A percentile compares a stretch with the other conserved stretches of the same genome.
phyloP scores from a whole-genome alignment of 2,797 vertebrate genomes.

The Aratinga solstitialis region DNA sequence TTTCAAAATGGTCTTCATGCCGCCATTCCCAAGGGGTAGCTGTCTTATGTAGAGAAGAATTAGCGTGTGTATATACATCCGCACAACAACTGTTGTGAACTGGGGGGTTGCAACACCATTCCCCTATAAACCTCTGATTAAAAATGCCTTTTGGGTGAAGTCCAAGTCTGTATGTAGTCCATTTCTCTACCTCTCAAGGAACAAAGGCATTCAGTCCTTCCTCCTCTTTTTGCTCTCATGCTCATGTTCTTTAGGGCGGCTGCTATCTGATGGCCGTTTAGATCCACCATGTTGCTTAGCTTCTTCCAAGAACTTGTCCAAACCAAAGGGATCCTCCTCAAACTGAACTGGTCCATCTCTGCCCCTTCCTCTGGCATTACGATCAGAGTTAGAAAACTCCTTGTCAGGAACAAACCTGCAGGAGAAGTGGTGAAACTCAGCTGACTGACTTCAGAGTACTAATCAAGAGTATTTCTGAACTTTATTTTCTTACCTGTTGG shows the following conservation, averaged over 20 bases:
- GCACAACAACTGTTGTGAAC: not conserved
- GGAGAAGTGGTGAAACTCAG: not conserved
- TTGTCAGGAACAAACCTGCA: conserved; percentile 90
- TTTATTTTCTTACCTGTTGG: conserved; percentile 81
- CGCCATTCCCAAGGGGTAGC: not conserved
- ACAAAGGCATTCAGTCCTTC: conserved; percentile 84
- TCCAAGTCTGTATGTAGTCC: conserved; percentile 56
- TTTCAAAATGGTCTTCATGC: conserved; percentile 28
- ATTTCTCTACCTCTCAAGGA: not conserved
- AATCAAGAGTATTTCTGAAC: not conserved
- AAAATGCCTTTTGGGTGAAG: conserved; percentile 37
- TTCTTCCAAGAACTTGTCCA: conserved; percentile 99
- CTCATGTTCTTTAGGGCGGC: conserved; percentile 94
- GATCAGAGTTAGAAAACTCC: conserved; percentile 92
- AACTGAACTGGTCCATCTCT: conserved; percentile 95
- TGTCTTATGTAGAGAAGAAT: not conserved
- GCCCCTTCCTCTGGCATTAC: conserved; percentile 81
- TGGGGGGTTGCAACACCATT: not conserved
- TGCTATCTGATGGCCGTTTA: conserved; percentile 91
- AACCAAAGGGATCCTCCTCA: conserved; percentile 97
- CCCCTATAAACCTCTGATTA: conserved; percentile 12
- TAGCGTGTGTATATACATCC: not conserved
- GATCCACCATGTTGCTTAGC: conserved; percentile 97
- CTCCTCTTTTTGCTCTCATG: conserved; percentile 96
- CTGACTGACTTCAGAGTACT: not conserved